These are phyloP conservation scores for Acrobasis consociella DNA, from an alignment of 2,888 invertebrate genomes.

Conservation along the genomic window DNA sequence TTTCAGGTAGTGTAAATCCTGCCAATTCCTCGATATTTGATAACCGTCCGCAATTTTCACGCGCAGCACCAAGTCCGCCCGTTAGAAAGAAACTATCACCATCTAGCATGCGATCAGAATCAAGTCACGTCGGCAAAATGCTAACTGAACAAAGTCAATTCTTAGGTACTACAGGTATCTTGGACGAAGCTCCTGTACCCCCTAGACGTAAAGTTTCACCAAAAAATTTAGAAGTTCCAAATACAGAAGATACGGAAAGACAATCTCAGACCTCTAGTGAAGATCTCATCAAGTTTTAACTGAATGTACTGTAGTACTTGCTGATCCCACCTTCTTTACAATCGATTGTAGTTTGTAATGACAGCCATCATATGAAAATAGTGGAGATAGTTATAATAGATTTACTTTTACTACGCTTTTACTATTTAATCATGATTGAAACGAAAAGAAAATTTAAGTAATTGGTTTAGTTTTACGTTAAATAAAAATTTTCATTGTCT, in stretches of 20 bases:
- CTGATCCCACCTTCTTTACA: slow-evolving; percentile 44
- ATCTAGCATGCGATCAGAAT: slow-evolving; percentile 45
- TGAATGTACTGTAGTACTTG: slow-evolving; percentile 23
- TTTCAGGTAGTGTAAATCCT: slow-evolving; percentile 52
- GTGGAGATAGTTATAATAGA: too few relatives aligned
- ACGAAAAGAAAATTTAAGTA: too few relatives aligned
- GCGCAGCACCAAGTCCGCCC: slow-evolving; percentile 76
- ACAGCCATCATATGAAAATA: not conserved
- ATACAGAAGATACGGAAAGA: slow-evolving; percentile 37
- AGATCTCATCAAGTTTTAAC: slow-evolving; percentile 74
- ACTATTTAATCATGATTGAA: too few relatives aligned
- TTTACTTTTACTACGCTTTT: too few relatives aligned
- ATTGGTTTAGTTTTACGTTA: too few relatives aligned
- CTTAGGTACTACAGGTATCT: slow-evolving; percentile 58
- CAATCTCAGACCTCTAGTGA: slow-evolving; percentile 46
- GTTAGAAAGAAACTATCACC: slow-evolving; percentile 69
- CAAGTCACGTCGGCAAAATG: slow-evolving; percentile 46
- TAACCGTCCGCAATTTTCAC: slow-evolving; percentile 62
- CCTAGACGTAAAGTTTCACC: slow-evolving; percentile 71
- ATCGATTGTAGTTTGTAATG: not conserved
- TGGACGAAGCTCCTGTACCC: slow-evolving; percentile 64
- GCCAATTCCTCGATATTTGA: slow-evolving; percentile 68
- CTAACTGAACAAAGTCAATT: slow-evolving; percentile 58
- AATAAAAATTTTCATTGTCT: too few relatives aligned
- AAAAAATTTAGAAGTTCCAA: slow-evolving; percentile 47